These are phyloP conservation scores for Muricea muricata DNA, from an alignment of 92 coral and sea anemone genomes.

Conservation along the genomic window DNA sequence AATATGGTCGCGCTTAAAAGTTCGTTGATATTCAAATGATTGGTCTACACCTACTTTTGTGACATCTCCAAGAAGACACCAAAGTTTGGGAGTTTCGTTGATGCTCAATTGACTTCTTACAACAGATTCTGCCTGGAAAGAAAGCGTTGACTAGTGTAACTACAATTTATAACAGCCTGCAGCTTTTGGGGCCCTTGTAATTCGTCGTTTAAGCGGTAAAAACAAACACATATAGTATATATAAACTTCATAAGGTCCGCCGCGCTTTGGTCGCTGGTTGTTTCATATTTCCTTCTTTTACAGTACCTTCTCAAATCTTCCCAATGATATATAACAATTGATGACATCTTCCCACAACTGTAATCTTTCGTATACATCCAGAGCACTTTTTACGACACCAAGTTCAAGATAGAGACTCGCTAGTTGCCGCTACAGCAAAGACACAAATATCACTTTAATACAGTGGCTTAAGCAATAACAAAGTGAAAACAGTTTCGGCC, in stretches of 20 bases:
- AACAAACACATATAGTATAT: no score
- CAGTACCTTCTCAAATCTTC: conserved; percentile 95
- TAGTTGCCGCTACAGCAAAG: conserved; percentile 69
- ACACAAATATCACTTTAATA: not conserved
- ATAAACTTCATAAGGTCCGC: no score
- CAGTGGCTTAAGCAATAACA: no score
- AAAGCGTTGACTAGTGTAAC: no score
- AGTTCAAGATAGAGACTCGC: conserved; percentile 72
- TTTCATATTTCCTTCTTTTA: no score
- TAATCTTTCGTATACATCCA: conserved; percentile 80
- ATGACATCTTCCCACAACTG: conserved; percentile 95
- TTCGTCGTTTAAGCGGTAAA: no score
- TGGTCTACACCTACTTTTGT: conserved; percentile 69
- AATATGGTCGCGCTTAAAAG: no score
- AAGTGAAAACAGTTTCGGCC: no score
- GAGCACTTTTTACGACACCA: conserved; percentile 87
- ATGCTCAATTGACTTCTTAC: conserved; percentile 76
- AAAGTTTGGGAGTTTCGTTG: conserved; percentile 80
- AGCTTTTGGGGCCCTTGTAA: no score
- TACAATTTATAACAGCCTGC: no score
- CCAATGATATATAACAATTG: conserved; percentile 79
- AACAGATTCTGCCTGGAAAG: conserved; percentile 86
- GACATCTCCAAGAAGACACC: conserved; percentile 97
- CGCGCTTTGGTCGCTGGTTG: no score
- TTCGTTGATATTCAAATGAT: no score